Base-by-base conservation (phyloP, 2,113 vertebrate genomes). In the Rhinoderma darwinii region DNA sequence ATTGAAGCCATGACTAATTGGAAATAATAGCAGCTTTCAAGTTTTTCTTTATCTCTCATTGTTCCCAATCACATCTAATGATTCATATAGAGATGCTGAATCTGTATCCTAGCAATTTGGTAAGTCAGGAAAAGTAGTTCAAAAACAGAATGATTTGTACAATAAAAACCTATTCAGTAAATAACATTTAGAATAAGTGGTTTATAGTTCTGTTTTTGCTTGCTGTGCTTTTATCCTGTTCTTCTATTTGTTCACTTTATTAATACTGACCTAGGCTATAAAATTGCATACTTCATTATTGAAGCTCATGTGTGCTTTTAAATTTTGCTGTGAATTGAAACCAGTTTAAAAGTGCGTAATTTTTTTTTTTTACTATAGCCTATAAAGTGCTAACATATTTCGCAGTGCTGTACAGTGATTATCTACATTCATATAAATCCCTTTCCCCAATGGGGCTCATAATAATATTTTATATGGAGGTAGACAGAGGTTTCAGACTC, bases 111-210 rank as follows among this genome's bases (percentile, higher is more conserved):
- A 15, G 66, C 17, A 70, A 37, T 70, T 70, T 37, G 35, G 7
- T 70, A 35, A 68, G 14, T 35, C 32, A 17, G 30, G 7, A 70
- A 37, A 70, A 70, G 37, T 20, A 70, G 5, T 39, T 70, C 32
- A 37, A 70, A 70, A 70, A 37, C 66, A 70, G 8, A 70, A 20
- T 37, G 7, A 70, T 37, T 39, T 70, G n/a, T 70, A 37, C 32
- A 70, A 39, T 37, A 39, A 66, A 35, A 70, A 70, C 66, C 66
- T 70, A 70, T 70, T 70, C 66, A 70, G 66, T 37, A 35, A 37
- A 37, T 37, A 17, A 70, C 17, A 18, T 37, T 70, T 37, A 70
- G 66, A 39, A 8, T 35, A 35, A 27, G 63, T 68, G 56, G 56
- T 20, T 68, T 30, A 68, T 61, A 25, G 59, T 61, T 61, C 17